These are phyloP conservation scores for Cheracebus regulus DNA, from an alignment of 2,797 vertebrate genomes.

Conservation along the genomic window DNA sequence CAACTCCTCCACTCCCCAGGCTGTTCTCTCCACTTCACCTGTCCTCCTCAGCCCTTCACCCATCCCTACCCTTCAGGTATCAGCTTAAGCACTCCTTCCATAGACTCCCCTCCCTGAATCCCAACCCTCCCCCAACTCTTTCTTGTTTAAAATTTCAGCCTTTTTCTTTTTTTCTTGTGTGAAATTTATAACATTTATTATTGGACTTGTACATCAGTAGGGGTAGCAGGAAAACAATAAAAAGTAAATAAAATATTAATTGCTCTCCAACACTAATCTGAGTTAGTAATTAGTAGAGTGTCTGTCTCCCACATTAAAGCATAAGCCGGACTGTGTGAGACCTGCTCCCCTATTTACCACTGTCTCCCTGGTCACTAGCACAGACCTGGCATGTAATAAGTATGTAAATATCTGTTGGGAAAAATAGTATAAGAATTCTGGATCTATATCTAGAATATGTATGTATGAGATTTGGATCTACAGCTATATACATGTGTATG, in stretches of 20 bases:
- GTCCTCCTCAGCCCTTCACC: not conserved
- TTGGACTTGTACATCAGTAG: not conserved
- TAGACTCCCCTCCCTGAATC: not conserved
- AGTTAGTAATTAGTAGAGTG: not conserved
- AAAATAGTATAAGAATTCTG: not conserved
- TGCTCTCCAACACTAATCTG: not conserved
- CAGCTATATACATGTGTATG: not conserved
- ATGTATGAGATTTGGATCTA: not conserved
- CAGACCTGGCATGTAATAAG: not conserved
- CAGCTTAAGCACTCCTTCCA: not conserved
- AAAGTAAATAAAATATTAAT: not conserved
- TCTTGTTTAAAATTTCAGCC: not conserved
- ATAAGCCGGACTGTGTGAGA: not conserved
- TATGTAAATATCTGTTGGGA: not conserved
- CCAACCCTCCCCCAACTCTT: not conserved
- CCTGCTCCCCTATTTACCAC: not conserved
- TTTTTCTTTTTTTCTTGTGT: not conserved
- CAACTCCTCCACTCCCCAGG: accelerated
- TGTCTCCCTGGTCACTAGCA: not conserved
- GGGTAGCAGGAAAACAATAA: not conserved
- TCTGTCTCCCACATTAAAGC: not conserved
- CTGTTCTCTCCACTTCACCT: not conserved
- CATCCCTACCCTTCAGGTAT: not conserved
- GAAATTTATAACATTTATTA: not conserved
- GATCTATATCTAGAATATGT: not conserved